Evolutionary conservation across 2,113 vertebrate genomes (phyloP), one percentile per base, ranked within the genome.

Genomic region (Mormyrus lacerda): DNA sequence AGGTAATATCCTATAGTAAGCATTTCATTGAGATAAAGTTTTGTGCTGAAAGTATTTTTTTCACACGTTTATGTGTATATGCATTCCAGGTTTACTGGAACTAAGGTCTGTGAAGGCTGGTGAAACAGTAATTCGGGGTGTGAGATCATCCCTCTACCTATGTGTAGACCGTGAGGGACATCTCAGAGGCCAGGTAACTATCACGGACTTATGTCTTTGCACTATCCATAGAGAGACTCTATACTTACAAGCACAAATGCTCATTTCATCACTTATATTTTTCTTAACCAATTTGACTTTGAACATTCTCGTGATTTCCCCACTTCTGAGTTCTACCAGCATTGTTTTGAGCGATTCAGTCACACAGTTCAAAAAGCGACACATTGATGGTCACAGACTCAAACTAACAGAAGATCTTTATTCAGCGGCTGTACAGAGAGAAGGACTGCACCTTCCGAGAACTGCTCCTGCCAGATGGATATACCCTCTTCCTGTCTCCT

Each of bases 401-500:
- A 53, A 19, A 73, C 58, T 73, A 44, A 87, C 53, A 27, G 82
- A 58, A 51, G 27, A 39, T 2, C 45, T 24, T 31, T 90, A 90
- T 86, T 86, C 89, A 96, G 95, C 87, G 13, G 0, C 65, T 55
- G 3, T 95, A 93, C 91, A 45, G 89, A 0, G 94, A 95, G 73
- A 51, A 76, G 0, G 94, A 95, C 91, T 96, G 95, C 92, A 92
- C 88, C 88, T 96, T 96, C 94, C 91, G 84, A 87, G 95, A 96
- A 31, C 88, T 95, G 79, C 89, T 95, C 85, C 93, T 93, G 90
- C 93, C 90, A 4, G 94, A 96, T 2, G 95, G 95, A 79, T 96
- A 96, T 90, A 94, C 94, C 11, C 91, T 92, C 13, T 95, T 96
- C 88, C 82, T 95, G 0, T 96, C 94, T 65, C 91, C 92, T 2